Evolutionary conservation across 1,140 invertebrate genomes (phyloP).

Genomic region (Diprion similis): DNA sequence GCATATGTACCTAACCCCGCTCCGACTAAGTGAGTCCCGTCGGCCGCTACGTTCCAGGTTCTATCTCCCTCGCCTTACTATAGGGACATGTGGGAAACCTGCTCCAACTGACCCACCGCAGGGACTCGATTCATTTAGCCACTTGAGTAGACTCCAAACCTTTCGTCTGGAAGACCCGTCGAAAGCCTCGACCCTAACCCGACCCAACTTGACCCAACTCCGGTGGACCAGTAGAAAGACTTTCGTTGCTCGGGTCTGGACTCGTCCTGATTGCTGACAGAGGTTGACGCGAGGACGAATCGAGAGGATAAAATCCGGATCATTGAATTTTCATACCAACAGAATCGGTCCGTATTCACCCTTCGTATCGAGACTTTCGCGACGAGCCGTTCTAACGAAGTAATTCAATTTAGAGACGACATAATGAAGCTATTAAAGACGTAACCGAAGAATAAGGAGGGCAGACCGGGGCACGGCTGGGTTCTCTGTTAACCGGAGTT

Average conservation of each 20-base stretch:
- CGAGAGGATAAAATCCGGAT: too few relatives aligned
- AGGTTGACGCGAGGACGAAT: too few relatives aligned
- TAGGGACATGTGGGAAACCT: background rate
- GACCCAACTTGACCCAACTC: background rate
- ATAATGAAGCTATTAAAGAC: constrained; percentile 8
- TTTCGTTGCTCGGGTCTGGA: background rate
- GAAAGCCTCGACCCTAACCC: background rate
- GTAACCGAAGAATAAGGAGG: background rate
- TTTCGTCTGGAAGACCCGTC: background rate
- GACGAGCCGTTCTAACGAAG: background rate
- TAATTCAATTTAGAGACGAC: background rate
- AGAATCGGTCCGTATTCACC: too few relatives aligned
- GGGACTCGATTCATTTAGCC: constrained; percentile 5
- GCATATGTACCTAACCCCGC: constrained; percentile 6
- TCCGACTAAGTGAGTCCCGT: constrained; percentile 1
- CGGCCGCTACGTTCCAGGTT: background rate
- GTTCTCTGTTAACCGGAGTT: background rate
- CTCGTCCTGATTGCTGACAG: too few relatives aligned
- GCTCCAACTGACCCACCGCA: background rate
- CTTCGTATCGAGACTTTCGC: too few relatives aligned
- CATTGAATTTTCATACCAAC: too few relatives aligned
- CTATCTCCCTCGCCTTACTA: background rate
- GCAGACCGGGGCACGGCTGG: background rate
- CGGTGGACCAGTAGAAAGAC: background rate
- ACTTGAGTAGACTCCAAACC: background rate